phyloP scores from a whole-genome alignment of 2,888 invertebrate species.

The Fragum sueziense region DNA sequence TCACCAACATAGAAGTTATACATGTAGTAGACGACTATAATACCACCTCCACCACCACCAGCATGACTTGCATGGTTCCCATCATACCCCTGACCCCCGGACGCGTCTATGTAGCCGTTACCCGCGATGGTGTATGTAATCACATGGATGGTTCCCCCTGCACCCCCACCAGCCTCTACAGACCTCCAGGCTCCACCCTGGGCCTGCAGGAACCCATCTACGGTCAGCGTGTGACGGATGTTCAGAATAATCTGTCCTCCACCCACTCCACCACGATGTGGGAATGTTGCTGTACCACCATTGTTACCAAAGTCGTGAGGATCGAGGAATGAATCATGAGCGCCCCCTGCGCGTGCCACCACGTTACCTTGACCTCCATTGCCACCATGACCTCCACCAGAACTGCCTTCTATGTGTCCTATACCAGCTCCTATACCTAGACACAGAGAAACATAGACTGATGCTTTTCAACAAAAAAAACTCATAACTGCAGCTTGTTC shows the following conservation, averaged over 20 bases:
- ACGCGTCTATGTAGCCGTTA: slow-evolving; percentile 65
- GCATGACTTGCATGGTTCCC: slow-evolving; percentile 57
- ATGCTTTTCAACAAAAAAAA: too few species aligned
- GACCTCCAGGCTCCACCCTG: slow-evolving; percentile 70
- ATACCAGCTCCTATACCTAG: slow-evolving; percentile 58
- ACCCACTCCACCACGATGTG: slow-evolving; percentile 66
- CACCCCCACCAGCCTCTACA: slow-evolving; percentile 69
- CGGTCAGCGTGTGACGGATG: slow-evolving; percentile 66
- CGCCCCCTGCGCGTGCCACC: slow-evolving; percentile 54
- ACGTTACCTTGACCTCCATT: slow-evolving; percentile 72
- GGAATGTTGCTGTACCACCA: slow-evolving; percentile 71
- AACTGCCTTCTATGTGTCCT: slow-evolving; percentile 58
- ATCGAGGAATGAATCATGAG: slow-evolving; percentile 67
- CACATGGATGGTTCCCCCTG: slow-evolving; percentile 70
- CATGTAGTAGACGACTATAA: slow-evolving; percentile 69
- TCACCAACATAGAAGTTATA: slow-evolving; percentile 72
- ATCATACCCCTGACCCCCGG: slow-evolving; percentile 68
- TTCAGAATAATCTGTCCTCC: slow-evolving; percentile 68
- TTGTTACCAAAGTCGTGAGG: slow-evolving; percentile 70
- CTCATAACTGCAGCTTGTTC: too few species aligned
- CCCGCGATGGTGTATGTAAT: slow-evolving; percentile 68
- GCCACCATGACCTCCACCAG: slow-evolving; percentile 74
- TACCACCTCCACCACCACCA: slow-evolving; percentile 73
- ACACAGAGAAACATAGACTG: not conserved
- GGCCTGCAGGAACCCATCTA: slow-evolving; percentile 63